Evolutionary conservation across 1,140 invertebrate genomes (phyloP).

Genomic region (Ips typographus): DNA sequence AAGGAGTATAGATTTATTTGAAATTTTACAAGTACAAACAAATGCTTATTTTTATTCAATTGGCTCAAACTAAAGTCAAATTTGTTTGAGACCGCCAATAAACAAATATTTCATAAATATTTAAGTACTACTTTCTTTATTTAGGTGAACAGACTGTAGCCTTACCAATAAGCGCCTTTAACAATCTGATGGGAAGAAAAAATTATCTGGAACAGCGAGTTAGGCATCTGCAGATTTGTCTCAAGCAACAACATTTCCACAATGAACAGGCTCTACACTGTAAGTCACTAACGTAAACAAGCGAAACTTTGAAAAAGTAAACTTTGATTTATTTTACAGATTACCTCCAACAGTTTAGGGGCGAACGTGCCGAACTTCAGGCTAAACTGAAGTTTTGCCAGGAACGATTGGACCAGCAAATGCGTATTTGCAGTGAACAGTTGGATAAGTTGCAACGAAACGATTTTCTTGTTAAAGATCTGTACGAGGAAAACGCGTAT

Average conservation of each 20-base stretch:
- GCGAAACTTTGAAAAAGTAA: background rate
- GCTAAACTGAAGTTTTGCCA: constrained; percentile 60
- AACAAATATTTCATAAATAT: no score
- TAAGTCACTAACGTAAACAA: constrained; percentile 51
- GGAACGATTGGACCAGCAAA: constrained; percentile 65
- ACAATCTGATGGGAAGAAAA: constrained; percentile 54
- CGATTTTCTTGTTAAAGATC: constrained; percentile 73
- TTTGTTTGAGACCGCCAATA: no score
- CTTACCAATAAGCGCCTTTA: constrained; percentile 50
- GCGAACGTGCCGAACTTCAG: constrained; percentile 61
- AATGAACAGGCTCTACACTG: constrained; percentile 66
- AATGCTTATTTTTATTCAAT: no score
- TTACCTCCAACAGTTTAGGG: constrained; percentile 64
- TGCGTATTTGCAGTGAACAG: constrained; percentile 59
- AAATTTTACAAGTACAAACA: no score
- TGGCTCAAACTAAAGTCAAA: no score
- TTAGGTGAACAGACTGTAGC: constrained; percentile 39
- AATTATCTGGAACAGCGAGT: constrained; percentile 62
- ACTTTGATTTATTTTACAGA: constrained; percentile 50
- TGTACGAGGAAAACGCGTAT: constrained; percentile 79
- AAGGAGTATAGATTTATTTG: no score
- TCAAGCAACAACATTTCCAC: constrained; percentile 65
- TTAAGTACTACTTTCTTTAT: background rate
- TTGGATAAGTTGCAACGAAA: constrained; percentile 66
- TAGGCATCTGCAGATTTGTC: constrained; percentile 60